These are phyloP conservation scores for Bibio marci DNA, from an alignment of 2,888 invertebrate species.

Conservation along the genomic window DNA sequence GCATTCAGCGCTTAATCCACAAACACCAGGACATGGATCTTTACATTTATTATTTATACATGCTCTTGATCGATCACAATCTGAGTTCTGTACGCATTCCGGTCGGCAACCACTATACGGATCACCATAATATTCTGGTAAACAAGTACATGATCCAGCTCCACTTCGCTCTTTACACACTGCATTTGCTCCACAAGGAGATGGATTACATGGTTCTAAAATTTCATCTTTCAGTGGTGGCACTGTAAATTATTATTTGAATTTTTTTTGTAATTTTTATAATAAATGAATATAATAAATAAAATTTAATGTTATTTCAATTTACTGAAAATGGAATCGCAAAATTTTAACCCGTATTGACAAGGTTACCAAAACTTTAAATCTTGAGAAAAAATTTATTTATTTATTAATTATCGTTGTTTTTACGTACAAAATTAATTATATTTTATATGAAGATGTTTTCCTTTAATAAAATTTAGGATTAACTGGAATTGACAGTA, in stretches of 20 bases:
- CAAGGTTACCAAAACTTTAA: too few species aligned
- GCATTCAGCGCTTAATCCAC: conserved; percentile 63
- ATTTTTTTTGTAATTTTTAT: neutral
- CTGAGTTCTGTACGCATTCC: conserved; percentile 64
- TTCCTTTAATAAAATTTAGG: too few species aligned
- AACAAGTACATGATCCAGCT: conserved; percentile 63
- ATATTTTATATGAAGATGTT: too few species aligned
- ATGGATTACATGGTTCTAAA: conserved; percentile 56
- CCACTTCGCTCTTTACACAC: conserved; percentile 56
- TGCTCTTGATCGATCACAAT: conserved; percentile 51
- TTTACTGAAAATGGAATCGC: too few species aligned
- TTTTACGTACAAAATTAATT: too few species aligned
- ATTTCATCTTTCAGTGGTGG: conserved; percentile 33
- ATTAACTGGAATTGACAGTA: too few species aligned
- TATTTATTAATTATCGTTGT: too few species aligned
- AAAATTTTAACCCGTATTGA: too few species aligned
- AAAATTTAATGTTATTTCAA: too few species aligned
- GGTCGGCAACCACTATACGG: conserved; percentile 70
- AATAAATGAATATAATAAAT: neutral
- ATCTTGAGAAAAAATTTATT: too few species aligned
- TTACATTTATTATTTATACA: conserved; percentile 64
- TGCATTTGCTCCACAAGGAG: conserved; percentile 66
- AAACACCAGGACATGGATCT: conserved; percentile 61
- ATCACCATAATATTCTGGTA: conserved; percentile 70
- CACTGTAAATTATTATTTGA: conserved; percentile 14